A percentile compares a stretch with the other conserved stretches of the same genome.
Conservation (phyloP, 2,113 vertebrate genomes). For the Oreochromis niloticus region DNA sequence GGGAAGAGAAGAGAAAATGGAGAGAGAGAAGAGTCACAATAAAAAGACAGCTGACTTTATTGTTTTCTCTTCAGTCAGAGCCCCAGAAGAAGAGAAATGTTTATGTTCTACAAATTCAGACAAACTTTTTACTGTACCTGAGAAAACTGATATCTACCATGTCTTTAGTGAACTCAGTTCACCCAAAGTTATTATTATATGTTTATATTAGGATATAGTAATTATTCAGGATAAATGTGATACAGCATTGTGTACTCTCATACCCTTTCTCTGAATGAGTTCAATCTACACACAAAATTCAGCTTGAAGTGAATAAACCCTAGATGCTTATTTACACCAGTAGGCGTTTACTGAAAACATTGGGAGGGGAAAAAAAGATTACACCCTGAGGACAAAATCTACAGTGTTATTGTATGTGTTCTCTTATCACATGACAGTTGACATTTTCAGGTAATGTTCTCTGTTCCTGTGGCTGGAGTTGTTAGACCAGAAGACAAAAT, state of each 20-base stretch:
- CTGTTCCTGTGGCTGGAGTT: neutral
- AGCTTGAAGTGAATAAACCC: neutral
- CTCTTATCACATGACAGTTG: neutral
- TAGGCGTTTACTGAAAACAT: neutral
- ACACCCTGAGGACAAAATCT: neutral
- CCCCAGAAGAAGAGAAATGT: slow-evolving; percentile 42
- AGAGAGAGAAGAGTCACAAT: neutral
- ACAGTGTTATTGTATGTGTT: neutral
- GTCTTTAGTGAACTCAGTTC: neutral
- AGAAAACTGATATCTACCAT: neutral
- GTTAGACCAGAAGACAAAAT: neutral
- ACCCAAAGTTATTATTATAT: neutral
- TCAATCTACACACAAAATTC: neutral
- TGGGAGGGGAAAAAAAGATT: neutral
- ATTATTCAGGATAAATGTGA: neutral
- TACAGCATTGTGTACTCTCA: neutral
- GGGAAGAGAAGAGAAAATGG: neutral
- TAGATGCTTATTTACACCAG: neutral
- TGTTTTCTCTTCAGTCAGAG: neutral
- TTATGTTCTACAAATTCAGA: slow-evolving; percentile 9
- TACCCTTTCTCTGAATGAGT: neutral
- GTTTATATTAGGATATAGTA: neutral
- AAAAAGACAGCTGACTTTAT: neutral
- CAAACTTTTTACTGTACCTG: neutral
- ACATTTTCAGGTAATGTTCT: neutral